These are phyloP conservation scores for Catocala fraxini DNA, from an alignment of 2,888 invertebrate species.

Conservation along the genomic window DNA sequence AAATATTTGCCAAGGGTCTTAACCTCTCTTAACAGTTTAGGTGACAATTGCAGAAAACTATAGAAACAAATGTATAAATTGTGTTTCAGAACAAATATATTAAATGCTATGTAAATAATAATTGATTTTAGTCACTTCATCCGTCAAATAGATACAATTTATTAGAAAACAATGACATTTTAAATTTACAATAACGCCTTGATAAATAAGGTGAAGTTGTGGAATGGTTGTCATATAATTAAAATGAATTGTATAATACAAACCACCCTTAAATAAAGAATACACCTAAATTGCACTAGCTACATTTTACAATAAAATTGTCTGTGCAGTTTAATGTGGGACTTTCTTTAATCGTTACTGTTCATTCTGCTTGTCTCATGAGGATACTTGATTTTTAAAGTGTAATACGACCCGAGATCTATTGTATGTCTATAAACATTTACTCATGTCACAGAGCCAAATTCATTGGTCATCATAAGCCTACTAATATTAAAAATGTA, in stretches of 20 bases:
- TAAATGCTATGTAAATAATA: conserved; percentile 30
- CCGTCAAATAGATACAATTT: conserved; percentile 5
- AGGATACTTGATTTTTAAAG: too few species aligned
- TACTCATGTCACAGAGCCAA: neutral
- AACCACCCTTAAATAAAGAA: conserved; percentile 73
- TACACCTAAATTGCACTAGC: conserved; percentile 80
- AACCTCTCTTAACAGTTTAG: too few species aligned
- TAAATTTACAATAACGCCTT: conserved; percentile 13
- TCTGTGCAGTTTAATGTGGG: conserved; percentile 31
- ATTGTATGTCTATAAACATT: neutral
- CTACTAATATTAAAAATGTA: too few species aligned
- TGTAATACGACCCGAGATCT: too few species aligned
- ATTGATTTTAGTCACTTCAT: conserved; percentile 26
- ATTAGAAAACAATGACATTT: neutral
- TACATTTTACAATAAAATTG: conserved; percentile 60
- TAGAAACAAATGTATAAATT: conserved; percentile 35
- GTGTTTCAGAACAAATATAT: conserved; percentile 18
- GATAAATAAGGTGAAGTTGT: conserved; percentile 50
- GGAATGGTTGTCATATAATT: conserved; percentile 72
- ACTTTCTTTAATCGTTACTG: neutral
- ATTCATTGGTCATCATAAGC: too few species aligned
- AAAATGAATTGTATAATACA: conserved; percentile 62
- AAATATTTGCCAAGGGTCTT: too few species aligned
- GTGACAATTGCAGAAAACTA: conserved; percentile 10
- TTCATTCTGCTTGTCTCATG: too few species aligned